phyloP scores from a whole-genome alignment of 1,140 invertebrate species.

The Diorhabda elongata region DNA sequence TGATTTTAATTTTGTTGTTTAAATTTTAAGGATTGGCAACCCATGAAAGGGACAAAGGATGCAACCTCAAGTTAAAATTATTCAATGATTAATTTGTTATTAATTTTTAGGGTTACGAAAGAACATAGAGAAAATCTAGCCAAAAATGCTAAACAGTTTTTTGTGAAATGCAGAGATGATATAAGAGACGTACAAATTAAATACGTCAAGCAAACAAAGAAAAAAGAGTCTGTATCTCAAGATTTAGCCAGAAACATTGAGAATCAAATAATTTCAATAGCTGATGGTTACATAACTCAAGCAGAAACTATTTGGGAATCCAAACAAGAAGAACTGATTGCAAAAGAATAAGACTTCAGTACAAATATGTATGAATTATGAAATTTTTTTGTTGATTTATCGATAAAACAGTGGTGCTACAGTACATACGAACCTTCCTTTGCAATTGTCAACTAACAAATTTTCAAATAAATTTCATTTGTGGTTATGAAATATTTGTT shows the following conservation, averaged over 20 bases:
- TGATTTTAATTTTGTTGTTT: no score
- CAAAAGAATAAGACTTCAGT: slow-evolving; percentile 35
- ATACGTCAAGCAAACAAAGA: slow-evolving; percentile 65
- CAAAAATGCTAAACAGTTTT: slow-evolving; percentile 81
- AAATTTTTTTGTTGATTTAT: no score
- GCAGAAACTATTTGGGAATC: slow-evolving; percentile 63
- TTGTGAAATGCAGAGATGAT: slow-evolving; percentile 71
- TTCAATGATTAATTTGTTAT: not conserved
- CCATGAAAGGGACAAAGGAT: no score
- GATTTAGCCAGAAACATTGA: slow-evolving; percentile 64
- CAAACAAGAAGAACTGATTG: slow-evolving; percentile 72
- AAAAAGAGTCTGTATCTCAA: slow-evolving; percentile 59
- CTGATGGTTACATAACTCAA: slow-evolving; percentile 60
- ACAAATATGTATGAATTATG: not conserved
- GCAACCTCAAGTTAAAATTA: no score
- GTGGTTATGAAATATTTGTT: no score
- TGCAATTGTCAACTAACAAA: no score
- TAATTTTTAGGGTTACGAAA: slow-evolving; percentile 69
- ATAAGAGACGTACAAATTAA: slow-evolving; percentile 77
- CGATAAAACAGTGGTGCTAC: no score
- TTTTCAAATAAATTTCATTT: no score
- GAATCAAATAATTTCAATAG: slow-evolving; percentile 63
- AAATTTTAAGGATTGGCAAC: no score
- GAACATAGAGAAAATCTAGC: slow-evolving; percentile 84
- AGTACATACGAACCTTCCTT: no score